A percentile compares a stretch with the other conserved stretches of the same genome.
These are phyloP conservation scores for Holothuria scabra DNA, from an alignment of 53 echinoderm and acorn worm genomes.

Conservation along the genomic window DNA sequence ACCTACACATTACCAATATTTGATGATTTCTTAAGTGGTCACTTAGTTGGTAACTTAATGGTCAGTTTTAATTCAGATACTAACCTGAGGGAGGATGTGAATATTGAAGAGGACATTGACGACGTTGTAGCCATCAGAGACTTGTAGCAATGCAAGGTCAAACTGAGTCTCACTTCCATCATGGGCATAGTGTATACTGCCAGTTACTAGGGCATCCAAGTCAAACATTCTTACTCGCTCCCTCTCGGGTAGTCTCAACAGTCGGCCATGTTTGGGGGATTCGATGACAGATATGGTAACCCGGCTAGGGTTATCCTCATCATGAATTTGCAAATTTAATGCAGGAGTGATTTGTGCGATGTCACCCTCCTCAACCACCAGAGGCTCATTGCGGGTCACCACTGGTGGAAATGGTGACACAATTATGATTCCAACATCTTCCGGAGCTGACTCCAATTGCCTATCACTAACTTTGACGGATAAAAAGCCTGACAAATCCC, in stretches of 20 bases:
- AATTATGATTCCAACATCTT: slow-evolving; percentile 79
- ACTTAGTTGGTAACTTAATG: too few species aligned
- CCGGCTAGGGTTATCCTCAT: slow-evolving; percentile 85
- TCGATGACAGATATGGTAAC: slow-evolving; percentile 84
- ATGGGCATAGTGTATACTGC: slow-evolving; percentile 81
- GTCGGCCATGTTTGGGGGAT: slow-evolving; percentile 82
- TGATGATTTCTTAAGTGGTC: too few species aligned
- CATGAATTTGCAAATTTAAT: slow-evolving; percentile 81
- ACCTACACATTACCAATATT: too few species aligned
- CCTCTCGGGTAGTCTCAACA: slow-evolving; percentile 71
- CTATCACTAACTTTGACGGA: slow-evolving; percentile 83
- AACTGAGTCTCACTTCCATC: slow-evolving; percentile 90
- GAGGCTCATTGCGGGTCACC: slow-evolving; percentile 88
- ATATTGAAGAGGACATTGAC: slow-evolving; percentile 93
- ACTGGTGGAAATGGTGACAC: slow-evolving; percentile 82
- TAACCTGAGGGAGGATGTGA: slow-evolving; percentile 83
- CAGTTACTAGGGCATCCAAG: slow-evolving; percentile 67
- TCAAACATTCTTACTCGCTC: slow-evolving; percentile 59
- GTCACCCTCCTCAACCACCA: slow-evolving; percentile 85
- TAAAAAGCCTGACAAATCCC: slow-evolving; percentile 71
- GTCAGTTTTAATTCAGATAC: not conserved
- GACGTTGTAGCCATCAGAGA: slow-evolving; percentile 91
- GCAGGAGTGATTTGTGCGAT: slow-evolving; percentile 71
- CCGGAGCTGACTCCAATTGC: slow-evolving; percentile 72
- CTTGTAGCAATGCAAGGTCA: slow-evolving; percentile 80